phyloP scores from a whole-genome alignment of 2,888 invertebrate species.

The Eumacrocentrus americanus region DNA sequence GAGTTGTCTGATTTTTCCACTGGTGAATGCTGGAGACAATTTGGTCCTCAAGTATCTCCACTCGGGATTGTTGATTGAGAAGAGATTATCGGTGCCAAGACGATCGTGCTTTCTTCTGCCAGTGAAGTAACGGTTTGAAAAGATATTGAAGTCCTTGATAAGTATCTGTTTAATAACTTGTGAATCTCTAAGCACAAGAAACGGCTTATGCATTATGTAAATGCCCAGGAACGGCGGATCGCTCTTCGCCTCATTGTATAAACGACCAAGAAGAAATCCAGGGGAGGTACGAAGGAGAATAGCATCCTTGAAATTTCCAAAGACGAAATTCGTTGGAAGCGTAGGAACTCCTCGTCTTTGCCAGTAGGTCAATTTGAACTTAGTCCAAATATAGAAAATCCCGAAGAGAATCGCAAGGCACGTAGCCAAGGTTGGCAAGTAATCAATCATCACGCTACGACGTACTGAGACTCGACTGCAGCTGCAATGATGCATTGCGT shows the following conservation, averaged over 20 bases:
- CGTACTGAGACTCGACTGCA: not conserved
- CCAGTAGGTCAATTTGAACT: constrained; percentile 44
- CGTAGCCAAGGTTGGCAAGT: not conserved
- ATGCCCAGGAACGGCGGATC: constrained; percentile 57
- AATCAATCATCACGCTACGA: not conserved
- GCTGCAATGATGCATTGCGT: not conserved
- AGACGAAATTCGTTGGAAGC: constrained; percentile 40
- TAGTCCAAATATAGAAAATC: constrained; percentile 39
- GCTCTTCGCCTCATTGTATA: constrained; percentile 34
- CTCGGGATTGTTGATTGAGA: constrained; percentile 60
- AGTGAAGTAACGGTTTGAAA: constrained; percentile 59
- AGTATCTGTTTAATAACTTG: constrained; percentile 62
- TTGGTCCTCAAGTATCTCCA: constrained; percentile 63
- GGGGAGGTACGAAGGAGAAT: constrained; percentile 33
- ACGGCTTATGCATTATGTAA: constrained; percentile 61
- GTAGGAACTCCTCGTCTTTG: constrained; percentile 41
- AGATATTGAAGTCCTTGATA: constrained; percentile 62
- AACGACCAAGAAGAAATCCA: constrained; percentile 34
- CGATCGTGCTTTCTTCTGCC: constrained; percentile 51
- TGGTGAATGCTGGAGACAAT: constrained; percentile 65
- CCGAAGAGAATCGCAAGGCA: constrained; percentile 16
- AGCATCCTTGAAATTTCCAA: constrained; percentile 44
- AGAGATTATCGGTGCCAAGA: constrained; percentile 52
- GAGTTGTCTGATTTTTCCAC: constrained; percentile 65
- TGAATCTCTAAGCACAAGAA: constrained; percentile 60